A percentile compares a stretch with the other conserved stretches of the same genome.
phyloP scores from a whole-genome alignment of 2,797 vertebrate genomes.

The Gila robusta region DNA sequence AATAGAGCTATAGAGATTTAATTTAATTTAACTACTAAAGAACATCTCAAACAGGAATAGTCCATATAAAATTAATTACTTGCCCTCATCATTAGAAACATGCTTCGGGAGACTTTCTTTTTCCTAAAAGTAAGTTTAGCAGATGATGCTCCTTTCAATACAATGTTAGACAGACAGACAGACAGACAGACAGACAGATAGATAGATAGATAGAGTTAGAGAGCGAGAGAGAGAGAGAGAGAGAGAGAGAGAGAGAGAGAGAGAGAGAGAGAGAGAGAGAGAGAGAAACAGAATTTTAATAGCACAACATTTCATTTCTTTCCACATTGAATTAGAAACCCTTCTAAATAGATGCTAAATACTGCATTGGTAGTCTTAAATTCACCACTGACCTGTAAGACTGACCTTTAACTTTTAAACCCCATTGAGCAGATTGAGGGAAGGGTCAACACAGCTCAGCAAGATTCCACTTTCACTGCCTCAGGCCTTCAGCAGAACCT shows the following conservation, averaged over 20 bases:
- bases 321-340: not conserved
- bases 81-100: not conserved
- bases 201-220: too few relatives aligned
- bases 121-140: not conserved
- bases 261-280: too few relatives aligned
- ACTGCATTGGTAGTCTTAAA: constrained; percentile 42
- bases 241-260: too few relatives aligned
- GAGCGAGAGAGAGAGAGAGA: too few relatives aligned
- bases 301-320: not conserved
- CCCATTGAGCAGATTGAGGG: constrained; percentile 16
- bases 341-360: constrained; percentile 18
- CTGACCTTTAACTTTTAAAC: constrained; percentile 44
- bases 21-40: constrained; percentile 12
- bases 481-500: not conserved
- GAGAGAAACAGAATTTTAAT: too few relatives aligned
- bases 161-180: not conserved
- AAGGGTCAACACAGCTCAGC: constrained; percentile 18
- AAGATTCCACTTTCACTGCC: constrained; percentile 30
- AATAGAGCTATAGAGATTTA: not conserved
- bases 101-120: not conserved
- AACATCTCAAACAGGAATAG: not conserved
- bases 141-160: not conserved
- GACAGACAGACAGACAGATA: too few relatives aligned
- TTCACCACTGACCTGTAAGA: constrained; percentile 48
- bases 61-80: not conserved